Conservation (phyloP, 1,140 invertebrate species). For the Chrysomallon squamiferum region DNA sequence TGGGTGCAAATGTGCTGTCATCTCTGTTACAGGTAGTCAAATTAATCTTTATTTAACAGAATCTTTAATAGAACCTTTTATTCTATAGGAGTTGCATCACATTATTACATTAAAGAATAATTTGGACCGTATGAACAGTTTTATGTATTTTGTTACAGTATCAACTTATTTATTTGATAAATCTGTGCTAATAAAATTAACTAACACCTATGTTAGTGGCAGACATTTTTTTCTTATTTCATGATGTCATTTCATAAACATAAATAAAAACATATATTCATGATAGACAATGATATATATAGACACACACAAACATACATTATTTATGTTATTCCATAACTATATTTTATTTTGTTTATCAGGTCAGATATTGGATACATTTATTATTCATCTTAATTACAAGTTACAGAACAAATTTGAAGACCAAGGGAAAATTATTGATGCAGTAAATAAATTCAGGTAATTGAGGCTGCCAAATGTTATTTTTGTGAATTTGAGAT, state of each 20-base stretch:
- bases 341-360: constrained; percentile 11
- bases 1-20: constrained; percentile 84
- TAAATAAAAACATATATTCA: no score
- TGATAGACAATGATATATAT: no score
- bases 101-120: not conserved
- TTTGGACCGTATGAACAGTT: not conserved
- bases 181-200: no score
- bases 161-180: no score
- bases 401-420: constrained; percentile 10
- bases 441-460: constrained; percentile 26
- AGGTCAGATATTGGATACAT: constrained; percentile 71
- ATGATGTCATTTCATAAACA: no score
- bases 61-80: not conserved
- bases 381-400: constrained; percentile 69
- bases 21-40: constrained; percentile 71
- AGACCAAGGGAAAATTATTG: constrained; percentile 18
- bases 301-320: no score
- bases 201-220: no score
- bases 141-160: not conserved
- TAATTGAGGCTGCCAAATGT: constrained; percentile 63
- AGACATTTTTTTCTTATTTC: no score
- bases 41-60: not conserved
- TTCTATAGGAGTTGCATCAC: not conserved
- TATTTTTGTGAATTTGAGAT: not conserved
- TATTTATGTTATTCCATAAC: not conserved